Evolutionary conservation across 2,113 vertebrate species (phyloP).

Genomic region (Dendrocopos noguchii): DNA sequence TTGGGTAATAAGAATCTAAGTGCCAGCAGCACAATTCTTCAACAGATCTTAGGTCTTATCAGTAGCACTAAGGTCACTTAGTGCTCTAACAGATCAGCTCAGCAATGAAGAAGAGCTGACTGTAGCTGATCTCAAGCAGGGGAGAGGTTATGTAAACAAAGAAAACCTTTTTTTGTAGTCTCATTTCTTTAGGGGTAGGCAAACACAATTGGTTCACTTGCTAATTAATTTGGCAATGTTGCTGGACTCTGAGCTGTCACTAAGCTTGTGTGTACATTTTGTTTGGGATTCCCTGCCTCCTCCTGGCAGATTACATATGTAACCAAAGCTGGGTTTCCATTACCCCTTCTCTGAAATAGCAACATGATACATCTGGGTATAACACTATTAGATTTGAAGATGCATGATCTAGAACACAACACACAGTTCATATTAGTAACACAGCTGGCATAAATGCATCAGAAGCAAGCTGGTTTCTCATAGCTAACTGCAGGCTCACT

Average conservation of each 20-base stretch:
- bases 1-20: background rate
- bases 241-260: conserved; percentile 46
- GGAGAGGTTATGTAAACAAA: conserved; percentile 44
- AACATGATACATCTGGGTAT: background rate
- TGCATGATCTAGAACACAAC: background rate
- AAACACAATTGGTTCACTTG: conserved; percentile 19
- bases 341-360: conserved; percentile 18
- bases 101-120: conserved; percentile 22
- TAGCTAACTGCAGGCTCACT: background rate
- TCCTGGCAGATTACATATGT: background rate
- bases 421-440: background rate
- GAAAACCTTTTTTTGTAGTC: background rate
- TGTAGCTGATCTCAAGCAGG: conserved; percentile 1
- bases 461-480: background rate
- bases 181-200: background rate
- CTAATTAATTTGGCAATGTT: conserved; percentile 14
- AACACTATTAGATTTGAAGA: background rate
- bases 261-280: background rate
- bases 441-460: background rate
- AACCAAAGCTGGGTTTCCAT: conserved; percentile 22
- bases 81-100: background rate
- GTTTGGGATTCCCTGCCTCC: background rate
- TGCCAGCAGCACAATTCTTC: background rate
- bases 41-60: background rate
- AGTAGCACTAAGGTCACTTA: background rate